Base-by-base conservation (phyloP, 53 echinoderm and acorn worm genomes). In the Astropecten irregularis region DNA sequence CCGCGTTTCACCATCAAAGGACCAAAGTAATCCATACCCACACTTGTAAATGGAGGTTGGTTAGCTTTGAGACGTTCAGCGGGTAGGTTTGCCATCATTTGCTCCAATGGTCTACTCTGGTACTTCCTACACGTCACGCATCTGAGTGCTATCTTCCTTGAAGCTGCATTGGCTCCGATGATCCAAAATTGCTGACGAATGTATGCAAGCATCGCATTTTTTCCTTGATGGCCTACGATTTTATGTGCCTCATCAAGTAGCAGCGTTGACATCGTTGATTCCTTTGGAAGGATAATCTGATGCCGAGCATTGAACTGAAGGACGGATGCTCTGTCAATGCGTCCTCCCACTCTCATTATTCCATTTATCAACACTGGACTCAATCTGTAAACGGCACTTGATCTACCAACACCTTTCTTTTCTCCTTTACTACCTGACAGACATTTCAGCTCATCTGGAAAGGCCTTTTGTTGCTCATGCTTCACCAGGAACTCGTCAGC, bases 101-200 rank as follows among this genome's bases (percentile, higher is more conserved):
- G 59, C 59, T 15, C 14, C 52, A 9, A 3, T 3, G 19, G 14
- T 3, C 14, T 8, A 3, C 14, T 18, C 3, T n/a, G 64, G 37
- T 64, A 64, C 35, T 36, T 64, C 16, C 64, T 6, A 19, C 64
- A 64, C 3, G 35, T 10, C 4, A 64, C 64, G 35, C 34, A 64
- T 34, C 55, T 30, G 16, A 28, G 34, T 19, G 68, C 5, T 32
- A 87, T 14, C 6, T 68, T 36, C 27, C 36, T 82, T 13, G 82
- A 68, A 33, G 63, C 30, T 31, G 36, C 42, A 26, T 50, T 84
- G 15, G 63, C 84, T 47, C 74, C 70, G 29, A 76, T 34, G 15
- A 89, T 40, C 90, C 90, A 89, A 40, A 76, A 85, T 23, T 63
- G 49, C 69, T 79, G 68, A 26, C 85, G 56, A 2, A 85, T 8